These are phyloP conservation scores for Cisticola juncidis DNA, from an alignment of 2,113 vertebrate genomes.

Conservation along the genomic window DNA sequence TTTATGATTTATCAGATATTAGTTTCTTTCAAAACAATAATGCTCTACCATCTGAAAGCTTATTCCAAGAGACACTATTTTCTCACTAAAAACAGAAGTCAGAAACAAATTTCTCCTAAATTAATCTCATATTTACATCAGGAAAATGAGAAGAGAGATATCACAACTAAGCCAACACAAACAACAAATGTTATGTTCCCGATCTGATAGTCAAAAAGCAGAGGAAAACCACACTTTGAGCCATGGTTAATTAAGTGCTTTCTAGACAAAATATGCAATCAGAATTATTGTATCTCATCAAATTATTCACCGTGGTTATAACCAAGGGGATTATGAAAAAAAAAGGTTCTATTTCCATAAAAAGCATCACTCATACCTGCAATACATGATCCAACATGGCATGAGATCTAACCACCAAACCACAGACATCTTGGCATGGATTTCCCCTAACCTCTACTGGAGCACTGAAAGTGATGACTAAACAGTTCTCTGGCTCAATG, in stretches of 20 bases:
- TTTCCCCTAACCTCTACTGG: not conserved
- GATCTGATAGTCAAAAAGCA: not conserved
- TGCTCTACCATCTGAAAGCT: not conserved
- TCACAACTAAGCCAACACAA: constrained; percentile 29
- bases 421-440: not conserved
- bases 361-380: not conserved
- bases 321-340: not conserved
- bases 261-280: not conserved
- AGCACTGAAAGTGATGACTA: not conserved
- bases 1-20: not conserved
- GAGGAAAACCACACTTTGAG: not conserved
- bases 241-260: not conserved
- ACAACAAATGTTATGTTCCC: not conserved
- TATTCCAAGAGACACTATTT: not conserved
- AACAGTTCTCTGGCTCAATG: not conserved
- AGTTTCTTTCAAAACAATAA: constrained; percentile 6
- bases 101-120: not conserved
- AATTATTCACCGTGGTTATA: not conserved
- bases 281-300: not conserved
- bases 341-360: not conserved
- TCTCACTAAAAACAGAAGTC: constrained; percentile 10
- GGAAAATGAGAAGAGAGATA: constrained; percentile 13
- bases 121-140: not conserved
- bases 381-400: not conserved
- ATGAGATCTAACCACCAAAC: not conserved